These are phyloP conservation scores for Coccyzus lansbergi DNA, from an alignment of 2,797 vertebrate species.

Conservation along the genomic window DNA sequence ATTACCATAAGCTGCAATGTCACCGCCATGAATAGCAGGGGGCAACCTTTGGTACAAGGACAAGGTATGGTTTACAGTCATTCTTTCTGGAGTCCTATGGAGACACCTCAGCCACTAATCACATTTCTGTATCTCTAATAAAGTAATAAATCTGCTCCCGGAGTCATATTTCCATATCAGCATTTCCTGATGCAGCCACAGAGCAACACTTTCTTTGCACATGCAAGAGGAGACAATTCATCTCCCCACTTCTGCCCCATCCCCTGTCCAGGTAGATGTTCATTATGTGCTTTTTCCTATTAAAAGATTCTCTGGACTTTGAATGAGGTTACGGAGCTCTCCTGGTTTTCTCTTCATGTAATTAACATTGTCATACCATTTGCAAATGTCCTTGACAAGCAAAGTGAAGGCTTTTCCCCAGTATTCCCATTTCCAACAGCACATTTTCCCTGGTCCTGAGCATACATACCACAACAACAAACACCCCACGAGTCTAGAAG, in stretches of 20 bases:
- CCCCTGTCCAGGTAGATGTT: neutral
- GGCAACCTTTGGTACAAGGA: neutral
- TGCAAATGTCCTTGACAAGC: neutral
- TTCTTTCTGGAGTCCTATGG: neutral
- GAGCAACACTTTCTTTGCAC: neutral
- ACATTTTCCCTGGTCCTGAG: neutral
- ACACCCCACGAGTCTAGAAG: neutral
- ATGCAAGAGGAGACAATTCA: neutral
- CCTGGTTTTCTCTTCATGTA: neutral
- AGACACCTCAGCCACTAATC: neutral
- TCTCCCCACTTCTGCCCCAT: neutral
- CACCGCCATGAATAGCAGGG: neutral
- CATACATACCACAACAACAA: fast-evolving
- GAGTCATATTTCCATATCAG: neutral
- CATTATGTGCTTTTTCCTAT: neutral
- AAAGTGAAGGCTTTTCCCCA: neutral
- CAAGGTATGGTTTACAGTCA: neutral
- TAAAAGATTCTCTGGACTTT: neutral
- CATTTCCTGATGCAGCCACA: neutral
- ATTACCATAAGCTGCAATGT: neutral
- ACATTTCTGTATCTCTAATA: neutral
- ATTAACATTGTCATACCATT: neutral
- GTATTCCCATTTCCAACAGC: neutral
- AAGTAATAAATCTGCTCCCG: neutral
- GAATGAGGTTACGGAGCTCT: neutral